A percentile compares a stretch with the other conserved stretches of the same genome.
These are phyloP conservation scores for Pangasius larnaudii DNA, from an alignment of 2,797 vertebrate genomes.

Conservation along the genomic window DNA sequence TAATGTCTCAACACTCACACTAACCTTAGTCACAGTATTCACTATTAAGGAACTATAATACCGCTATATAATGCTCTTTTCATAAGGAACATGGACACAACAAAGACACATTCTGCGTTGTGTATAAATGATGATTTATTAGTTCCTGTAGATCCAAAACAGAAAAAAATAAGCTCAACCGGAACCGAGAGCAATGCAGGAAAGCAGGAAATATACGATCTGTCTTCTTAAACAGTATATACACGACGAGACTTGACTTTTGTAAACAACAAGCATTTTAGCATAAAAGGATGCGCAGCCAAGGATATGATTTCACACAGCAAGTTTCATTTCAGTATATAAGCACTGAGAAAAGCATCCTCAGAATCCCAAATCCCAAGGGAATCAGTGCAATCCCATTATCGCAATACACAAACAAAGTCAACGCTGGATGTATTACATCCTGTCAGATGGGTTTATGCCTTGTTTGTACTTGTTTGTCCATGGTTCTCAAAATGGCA, in stretches of 20 bases:
- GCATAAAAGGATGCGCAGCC: not conserved
- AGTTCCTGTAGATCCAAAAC: not conserved
- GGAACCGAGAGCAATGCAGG: too few species aligned
- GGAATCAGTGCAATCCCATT: not conserved
- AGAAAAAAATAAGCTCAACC: not conserved
- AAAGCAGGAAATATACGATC: not conserved
- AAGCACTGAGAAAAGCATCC: not conserved
- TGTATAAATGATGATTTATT: constrained; percentile 15
- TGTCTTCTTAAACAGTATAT: not conserved
- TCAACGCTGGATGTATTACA: not conserved
- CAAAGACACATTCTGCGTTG: constrained; percentile 9
- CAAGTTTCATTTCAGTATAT: not conserved
- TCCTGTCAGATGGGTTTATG: not conserved
- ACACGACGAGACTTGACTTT: too few species aligned
- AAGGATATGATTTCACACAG: not conserved
- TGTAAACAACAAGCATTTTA: not conserved
- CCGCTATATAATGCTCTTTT: not conserved
- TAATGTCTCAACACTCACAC: not conserved
- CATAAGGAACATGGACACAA: not conserved
- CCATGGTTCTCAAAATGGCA: not conserved
- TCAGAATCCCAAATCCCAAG: not conserved
- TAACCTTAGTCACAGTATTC: not conserved
- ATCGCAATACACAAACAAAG: not conserved
- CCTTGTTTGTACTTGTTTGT: not conserved
- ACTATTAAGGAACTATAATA: constrained; percentile 2